Evolutionary conservation across 2,113 vertebrate genomes (phyloP).

Genomic region (Grus americana): DNA sequence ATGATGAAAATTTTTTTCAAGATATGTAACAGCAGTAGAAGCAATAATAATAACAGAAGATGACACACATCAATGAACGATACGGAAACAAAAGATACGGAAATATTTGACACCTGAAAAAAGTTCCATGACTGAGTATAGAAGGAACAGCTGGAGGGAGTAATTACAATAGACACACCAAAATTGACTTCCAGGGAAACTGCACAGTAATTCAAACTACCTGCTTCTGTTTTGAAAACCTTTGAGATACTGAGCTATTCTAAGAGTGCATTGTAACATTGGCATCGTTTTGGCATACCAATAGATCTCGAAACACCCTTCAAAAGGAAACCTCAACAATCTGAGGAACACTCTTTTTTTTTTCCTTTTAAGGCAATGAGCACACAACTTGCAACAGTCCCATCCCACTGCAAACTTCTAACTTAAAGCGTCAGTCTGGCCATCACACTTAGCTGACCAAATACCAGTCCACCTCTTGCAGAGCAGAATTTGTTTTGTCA

Average conservation of each 20-base stretch:
- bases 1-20: neutral
- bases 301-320: neutral
- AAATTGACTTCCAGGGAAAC: neutral
- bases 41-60: neutral
- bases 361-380: neutral
- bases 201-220: neutral
- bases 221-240: neutral
- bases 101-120: neutral
- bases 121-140: neutral
- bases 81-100: neutral
- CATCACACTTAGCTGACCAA: neutral
- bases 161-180: neutral
- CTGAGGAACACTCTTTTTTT: accelerated
- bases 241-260: neutral
- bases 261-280: neutral
- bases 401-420: neutral
- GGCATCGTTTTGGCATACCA: neutral
- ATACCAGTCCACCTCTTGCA: neutral
- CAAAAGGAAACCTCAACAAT: neutral
- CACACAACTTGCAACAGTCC: neutral
- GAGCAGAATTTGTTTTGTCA: neutral
- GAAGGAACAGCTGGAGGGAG: neutral
- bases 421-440: neutral
- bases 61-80: neutral
- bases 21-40: neutral